Evolutionary conservation across 2,113 vertebrate genomes (phyloP), one percentile per base, ranked within the genome.

Genomic region (Centrocercus urophasianus): DNA sequence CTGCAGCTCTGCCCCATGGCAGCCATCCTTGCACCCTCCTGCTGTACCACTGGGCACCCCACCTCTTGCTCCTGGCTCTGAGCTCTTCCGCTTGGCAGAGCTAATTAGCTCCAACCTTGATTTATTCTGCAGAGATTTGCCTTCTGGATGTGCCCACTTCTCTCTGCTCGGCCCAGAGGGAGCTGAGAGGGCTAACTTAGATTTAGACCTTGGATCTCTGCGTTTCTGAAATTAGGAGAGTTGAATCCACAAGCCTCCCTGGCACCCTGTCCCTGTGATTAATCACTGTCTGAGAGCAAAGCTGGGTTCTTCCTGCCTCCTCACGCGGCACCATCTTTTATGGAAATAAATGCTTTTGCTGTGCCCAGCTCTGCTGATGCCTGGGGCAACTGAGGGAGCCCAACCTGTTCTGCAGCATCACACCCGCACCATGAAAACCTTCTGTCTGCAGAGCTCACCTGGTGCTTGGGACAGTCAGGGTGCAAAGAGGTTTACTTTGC

Each of bases 1-100:
- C 0, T 1, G 0, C 13, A 14, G 52, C 28, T 56, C 48, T 3
- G 0, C 27, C 0, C 40, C 45, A 0, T 13, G 60, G 14, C 61
- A 40, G 24, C 30, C 22, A 9, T 0, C 10, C 69, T 15, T 74
- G 24, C 60, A 19, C 12, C 38, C 47, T 48, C 61, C 54, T 73
- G 56, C 32, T 43, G 42, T 15, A 15, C 34, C 47, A 22, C 2
- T 0, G 30, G 61, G 54, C 77, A 38, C 6, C 45, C 47, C 86
- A 57, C 27, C 30, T 69, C 38, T 34, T 0, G 2, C 34, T 4
- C 57, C 73, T 67, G 47, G 79, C 57, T 18, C 52, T 11, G 3
- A 57, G 34, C 40, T 79, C 3, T 0, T 24, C 5, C 76, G 32
- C 38, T 70, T 48, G 20, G 69, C 45, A 48, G 56, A 4, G 30